These are phyloP conservation scores for Callocephalon fimbriatum DNA, from an alignment of 2,113 vertebrate species.

Conservation along the genomic window DNA sequence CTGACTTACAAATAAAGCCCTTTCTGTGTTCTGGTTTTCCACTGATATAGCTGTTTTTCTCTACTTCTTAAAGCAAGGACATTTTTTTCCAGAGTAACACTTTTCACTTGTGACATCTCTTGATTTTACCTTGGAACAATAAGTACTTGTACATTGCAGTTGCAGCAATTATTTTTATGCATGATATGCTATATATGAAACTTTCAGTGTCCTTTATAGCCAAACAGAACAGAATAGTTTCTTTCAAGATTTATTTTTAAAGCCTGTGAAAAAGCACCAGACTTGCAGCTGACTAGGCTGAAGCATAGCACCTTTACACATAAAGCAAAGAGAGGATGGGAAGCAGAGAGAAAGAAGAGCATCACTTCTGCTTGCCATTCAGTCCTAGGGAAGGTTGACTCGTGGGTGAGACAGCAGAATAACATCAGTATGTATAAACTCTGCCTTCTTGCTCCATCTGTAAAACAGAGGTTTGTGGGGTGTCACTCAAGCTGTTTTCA, in stretches of 20 bases:
- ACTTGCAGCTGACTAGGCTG: background rate
- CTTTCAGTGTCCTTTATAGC: conserved; percentile 1
- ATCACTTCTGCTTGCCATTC: background rate
- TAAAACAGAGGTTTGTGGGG: background rate
- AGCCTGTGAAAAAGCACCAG: background rate
- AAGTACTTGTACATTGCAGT: conserved; percentile 39
- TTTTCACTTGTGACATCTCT: conserved; percentile 38
- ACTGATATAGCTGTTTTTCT: conserved; percentile 19
- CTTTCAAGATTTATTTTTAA: conserved; percentile 38
- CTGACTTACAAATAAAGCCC: conserved; percentile 11
- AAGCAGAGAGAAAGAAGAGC: background rate
- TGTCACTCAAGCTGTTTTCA: background rate
- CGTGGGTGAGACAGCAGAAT: background rate
- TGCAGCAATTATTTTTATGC: conserved; percentile 39
- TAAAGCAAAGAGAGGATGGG: background rate
- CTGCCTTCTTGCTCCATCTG: background rate
- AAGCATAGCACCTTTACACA: background rate
- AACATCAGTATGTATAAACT: background rate
- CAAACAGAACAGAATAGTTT: background rate
- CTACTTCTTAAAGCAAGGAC: background rate
- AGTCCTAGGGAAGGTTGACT: background rate
- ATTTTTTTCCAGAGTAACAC: background rate
- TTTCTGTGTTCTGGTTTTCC: conserved; percentile 6
- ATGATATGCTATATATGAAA: background rate
- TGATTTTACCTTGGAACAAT: conserved; percentile 49